These are phyloP conservation scores for Hypsopygia costalis DNA, from an alignment of 2,888 invertebrate species.

Conservation along the genomic window DNA sequence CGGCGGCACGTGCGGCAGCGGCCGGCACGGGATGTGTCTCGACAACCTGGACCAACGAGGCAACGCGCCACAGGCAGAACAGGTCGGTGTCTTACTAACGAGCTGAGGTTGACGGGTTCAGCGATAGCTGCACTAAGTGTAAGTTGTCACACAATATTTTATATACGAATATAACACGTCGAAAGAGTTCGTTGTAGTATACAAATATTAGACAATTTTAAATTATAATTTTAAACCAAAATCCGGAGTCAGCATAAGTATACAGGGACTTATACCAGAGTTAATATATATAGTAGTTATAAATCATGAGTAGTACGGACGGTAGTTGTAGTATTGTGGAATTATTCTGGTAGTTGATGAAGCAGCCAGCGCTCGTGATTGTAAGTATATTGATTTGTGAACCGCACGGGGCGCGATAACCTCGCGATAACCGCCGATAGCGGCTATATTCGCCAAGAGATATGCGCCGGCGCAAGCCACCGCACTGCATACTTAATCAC, in stretches of 20 bases:
- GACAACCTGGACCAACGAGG: conserved; percentile 80
- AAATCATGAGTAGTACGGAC: no score
- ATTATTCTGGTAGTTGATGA: neutral
- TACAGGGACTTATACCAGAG: no score
- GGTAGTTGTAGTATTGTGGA: no score
- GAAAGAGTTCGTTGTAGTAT: no score
- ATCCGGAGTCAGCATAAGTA: no score
- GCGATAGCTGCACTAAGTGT: no score
- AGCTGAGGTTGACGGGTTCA: no score
- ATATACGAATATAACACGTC: no score
- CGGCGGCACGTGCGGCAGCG: conserved; percentile 83
- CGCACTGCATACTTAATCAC: neutral
- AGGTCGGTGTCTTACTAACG: conserved; percentile 49
- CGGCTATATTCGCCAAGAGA: conserved; percentile 1
- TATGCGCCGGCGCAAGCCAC: neutral
- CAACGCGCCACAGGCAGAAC: conserved; percentile 61
- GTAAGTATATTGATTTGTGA: neutral
- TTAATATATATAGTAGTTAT: no score
- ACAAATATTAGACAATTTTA: no score
- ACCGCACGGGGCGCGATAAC: conserved; percentile 6
- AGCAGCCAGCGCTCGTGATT: neutral
- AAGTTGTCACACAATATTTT: no score
- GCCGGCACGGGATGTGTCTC: conserved; percentile 60
- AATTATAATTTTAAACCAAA: no score
- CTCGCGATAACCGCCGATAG: conserved; percentile 6